Evolutionary conservation across 30 jellyfish, hydroid and myxozoan genomes (phyloP).

Genomic region (Pseudorhiza aurosa): DNA sequence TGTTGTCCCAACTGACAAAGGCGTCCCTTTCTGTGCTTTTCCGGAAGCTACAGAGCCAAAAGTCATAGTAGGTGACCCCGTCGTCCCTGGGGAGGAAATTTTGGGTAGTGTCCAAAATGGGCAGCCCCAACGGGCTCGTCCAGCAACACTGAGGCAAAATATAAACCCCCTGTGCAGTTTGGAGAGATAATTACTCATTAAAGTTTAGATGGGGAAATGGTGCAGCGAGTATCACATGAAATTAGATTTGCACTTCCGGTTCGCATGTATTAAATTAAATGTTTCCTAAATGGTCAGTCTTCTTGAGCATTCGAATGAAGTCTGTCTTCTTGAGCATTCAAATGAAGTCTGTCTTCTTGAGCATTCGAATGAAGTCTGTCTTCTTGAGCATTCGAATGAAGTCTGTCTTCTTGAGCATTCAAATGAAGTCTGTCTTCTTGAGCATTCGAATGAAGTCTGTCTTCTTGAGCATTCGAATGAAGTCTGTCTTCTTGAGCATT

Average conservation of each 20-base stretch:
- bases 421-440: too few species aligned
- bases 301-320: too few species aligned
- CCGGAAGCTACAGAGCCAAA: constrained; percentile 14
- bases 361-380: too few species aligned
- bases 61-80: constrained; percentile 18
- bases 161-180: constrained; percentile 29
- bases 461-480: too few species aligned
- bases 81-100: constrained; percentile 11
- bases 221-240: not conserved
- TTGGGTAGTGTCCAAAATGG: not conserved
- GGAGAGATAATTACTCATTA: constrained; percentile 25
- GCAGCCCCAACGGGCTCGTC: constrained; percentile 44
- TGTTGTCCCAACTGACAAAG: constrained; percentile 27
- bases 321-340: too few species aligned
- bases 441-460: too few species aligned
- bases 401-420: too few species aligned
- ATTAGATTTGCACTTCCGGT: not conserved
- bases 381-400: too few species aligned
- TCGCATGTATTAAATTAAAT: too few species aligned
- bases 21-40: constrained; percentile 20
- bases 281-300: too few species aligned
- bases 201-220: not conserved
- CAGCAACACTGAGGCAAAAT: constrained; percentile 40
- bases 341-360: too few species aligned
- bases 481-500: too few species aligned